phyloP scores from a whole-genome alignment of 2,797 vertebrate genomes.

The Trichosurus vulpecula region DNA sequence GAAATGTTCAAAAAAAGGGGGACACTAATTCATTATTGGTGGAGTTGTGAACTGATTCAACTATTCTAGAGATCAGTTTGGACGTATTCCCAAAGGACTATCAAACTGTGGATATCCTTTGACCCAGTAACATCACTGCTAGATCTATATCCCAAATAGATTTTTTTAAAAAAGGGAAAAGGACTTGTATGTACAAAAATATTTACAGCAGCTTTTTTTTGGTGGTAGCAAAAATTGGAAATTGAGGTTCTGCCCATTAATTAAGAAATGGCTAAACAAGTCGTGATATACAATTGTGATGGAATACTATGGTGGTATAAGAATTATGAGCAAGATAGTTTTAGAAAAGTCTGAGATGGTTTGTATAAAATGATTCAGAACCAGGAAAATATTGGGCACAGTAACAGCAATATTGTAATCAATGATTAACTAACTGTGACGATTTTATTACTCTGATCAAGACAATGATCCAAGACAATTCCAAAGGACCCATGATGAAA shows the following conservation, averaged over 20 bases:
- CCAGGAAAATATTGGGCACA: neutral
- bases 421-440: neutral
- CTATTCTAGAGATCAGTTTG: too few relatives aligned
- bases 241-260: neutral
- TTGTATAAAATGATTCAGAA: neutral
- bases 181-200: too few relatives aligned
- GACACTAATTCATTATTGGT: too few relatives aligned
- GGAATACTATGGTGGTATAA: neutral
- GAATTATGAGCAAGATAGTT: too few relatives aligned
- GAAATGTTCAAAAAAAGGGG: too few relatives aligned
- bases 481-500: neutral
- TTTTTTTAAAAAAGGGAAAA: too few relatives aligned
- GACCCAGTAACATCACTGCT: too few relatives aligned
- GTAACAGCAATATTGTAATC: neutral
- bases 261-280: too few relatives aligned
- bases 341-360: neutral
- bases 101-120: too few relatives aligned
- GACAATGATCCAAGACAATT: neutral
- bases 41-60: too few relatives aligned
- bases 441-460: neutral
- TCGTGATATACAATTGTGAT: neutral
- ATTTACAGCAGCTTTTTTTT: neutral
- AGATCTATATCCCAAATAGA: too few relatives aligned
- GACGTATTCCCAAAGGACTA: too few relatives aligned
- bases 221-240: neutral